These are phyloP conservation scores for Phymastichus coffea DNA, from an alignment of 1,140 invertebrate genomes.

Conservation along the genomic window DNA sequence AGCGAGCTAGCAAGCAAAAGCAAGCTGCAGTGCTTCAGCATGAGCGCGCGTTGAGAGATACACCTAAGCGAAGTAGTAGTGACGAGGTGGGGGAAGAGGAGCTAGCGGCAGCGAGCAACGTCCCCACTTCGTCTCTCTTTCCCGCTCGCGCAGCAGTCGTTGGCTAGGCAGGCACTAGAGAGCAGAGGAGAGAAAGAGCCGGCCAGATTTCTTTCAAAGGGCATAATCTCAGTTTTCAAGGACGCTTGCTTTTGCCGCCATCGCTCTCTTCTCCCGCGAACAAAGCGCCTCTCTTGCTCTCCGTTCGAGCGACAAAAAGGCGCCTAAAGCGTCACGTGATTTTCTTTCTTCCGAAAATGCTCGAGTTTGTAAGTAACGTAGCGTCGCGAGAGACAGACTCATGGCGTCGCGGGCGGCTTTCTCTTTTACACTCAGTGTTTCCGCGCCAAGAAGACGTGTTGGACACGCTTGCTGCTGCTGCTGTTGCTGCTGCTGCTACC, in stretches of 20 bases:
- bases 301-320: too few relatives aligned
- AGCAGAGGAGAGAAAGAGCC: slow-evolving; percentile 30
- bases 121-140: too few relatives aligned
- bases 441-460: too few relatives aligned
- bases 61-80: slow-evolving; percentile 9
- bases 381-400: neutral
- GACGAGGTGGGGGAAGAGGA: too few relatives aligned
- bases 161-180: too few relatives aligned
- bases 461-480: too few relatives aligned
- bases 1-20: neutral
- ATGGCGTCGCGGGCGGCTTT: too few relatives aligned
- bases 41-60: neutral
- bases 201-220: slow-evolving; percentile 57
- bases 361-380: neutral
- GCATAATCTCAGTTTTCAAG: slow-evolving; percentile 59
- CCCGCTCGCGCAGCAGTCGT: slow-evolving; percentile 27
- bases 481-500: too few relatives aligned
- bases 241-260: slow-evolving; percentile 48
- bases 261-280: slow-evolving; percentile 35
- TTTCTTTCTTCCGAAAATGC: neutral
- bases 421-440: too few relatives aligned
- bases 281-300: slow-evolving; percentile 31
- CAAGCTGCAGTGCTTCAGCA: too few relatives aligned
- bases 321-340: too few relatives aligned
- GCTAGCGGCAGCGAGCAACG: too few relatives aligned